These are phyloP conservation scores for Itoplectis maculator DNA, from an alignment of 2,888 invertebrate genomes.

Conservation along the genomic window DNA sequence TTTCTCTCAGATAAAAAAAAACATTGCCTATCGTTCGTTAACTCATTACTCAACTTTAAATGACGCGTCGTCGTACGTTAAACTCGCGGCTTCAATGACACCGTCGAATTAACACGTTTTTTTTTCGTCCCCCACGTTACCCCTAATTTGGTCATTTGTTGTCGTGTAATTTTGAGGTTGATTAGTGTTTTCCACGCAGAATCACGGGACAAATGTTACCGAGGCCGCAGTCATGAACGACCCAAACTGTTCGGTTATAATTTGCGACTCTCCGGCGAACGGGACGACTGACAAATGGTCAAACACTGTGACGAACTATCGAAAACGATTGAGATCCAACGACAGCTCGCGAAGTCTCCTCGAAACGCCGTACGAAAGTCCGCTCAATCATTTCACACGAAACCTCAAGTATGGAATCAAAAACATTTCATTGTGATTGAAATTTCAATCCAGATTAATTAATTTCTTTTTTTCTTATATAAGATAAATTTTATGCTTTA, in stretches of 20 bases:
- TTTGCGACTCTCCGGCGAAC: slow-evolving; percentile 65
- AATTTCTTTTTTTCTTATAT: not conserved
- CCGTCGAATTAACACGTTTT: not conserved
- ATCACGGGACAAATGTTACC: not conserved
- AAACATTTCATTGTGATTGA: not conserved
- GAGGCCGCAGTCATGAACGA: slow-evolving; percentile 47
- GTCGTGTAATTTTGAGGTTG: not conserved
- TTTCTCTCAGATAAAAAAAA: not conserved
- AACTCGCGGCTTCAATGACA: not conserved
- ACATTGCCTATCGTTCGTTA: not conserved
- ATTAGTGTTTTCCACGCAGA: not conserved
- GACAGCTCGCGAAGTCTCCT: slow-evolving; percentile 19
- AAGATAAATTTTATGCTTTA: not conserved
- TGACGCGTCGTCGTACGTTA: not conserved
- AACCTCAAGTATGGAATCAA: slow-evolving; percentile 43
- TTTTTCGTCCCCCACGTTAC: not conserved
- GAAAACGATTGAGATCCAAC: slow-evolving; percentile 52
- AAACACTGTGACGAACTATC: slow-evolving; percentile 21
- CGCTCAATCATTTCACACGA: slow-evolving; percentile 55
- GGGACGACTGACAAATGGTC: not conserved
- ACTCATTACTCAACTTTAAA: not conserved
- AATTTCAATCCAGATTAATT: slow-evolving; percentile 1
- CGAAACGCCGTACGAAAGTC: slow-evolving; percentile 59
- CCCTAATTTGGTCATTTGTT: not conserved
- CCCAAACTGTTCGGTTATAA: slow-evolving; percentile 65